A percentile compares a stretch with the other conserved stretches of the same genome.
Conservation (phyloP, 1,140 invertebrate genomes). For the Ruditapes philippinarum region DNA sequence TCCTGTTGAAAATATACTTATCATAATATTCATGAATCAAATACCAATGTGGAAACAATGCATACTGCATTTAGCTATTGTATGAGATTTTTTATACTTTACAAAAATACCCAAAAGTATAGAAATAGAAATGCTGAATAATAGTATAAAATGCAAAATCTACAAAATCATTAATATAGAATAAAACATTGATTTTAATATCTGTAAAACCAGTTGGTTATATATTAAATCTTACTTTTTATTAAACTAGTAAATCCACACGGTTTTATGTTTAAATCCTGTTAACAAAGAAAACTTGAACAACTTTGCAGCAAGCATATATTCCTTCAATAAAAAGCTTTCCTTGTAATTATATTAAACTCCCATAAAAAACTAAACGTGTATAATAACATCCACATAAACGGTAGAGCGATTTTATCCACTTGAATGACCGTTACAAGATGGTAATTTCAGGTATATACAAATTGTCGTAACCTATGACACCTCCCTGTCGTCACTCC, state of each 20-base stretch:
- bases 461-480: slow-evolving; percentile 5
- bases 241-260: background rate
- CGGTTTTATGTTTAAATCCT: background rate
- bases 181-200: no score
- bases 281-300: background rate
- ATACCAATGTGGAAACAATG: no score
- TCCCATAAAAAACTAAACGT: background rate
- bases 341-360: background rate
- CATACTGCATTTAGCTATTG: no score
- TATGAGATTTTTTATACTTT: no score
- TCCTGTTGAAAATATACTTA: no score
- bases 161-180: no score
- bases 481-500: slow-evolving; percentile 1
- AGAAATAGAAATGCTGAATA: no score
- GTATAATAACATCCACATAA: slow-evolving; percentile 16
- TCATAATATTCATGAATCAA: no score
- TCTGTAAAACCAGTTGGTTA: no score
- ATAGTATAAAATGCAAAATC: no score
- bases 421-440: slow-evolving; percentile 9
- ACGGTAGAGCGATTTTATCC: slow-evolving; percentile 6
- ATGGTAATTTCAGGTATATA: slow-evolving; percentile 2
- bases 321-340: slow-evolving; percentile 6
- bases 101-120: no score
- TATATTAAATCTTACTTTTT: no score
- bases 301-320: background rate